Evolutionary conservation across 2,888 invertebrate genomes (phyloP), one percentile per base, ranked within the genome.

Genomic region (Andrena fulva): DNA sequence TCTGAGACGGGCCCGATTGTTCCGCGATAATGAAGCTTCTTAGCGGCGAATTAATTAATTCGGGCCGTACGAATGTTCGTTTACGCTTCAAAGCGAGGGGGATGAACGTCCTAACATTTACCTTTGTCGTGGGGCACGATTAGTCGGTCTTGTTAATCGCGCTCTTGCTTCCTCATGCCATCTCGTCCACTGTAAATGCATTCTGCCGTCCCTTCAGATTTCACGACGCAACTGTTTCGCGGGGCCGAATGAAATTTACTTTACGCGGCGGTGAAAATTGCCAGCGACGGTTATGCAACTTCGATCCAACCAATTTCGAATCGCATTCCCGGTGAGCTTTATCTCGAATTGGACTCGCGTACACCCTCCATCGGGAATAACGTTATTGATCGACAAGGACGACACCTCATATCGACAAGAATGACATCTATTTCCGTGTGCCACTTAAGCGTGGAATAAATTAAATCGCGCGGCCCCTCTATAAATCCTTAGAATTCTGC

Each of bases 381-480:
- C 64, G 82, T 87, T 85, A 85, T 87, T 74, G 74, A 85, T 70
- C 77, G 82, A 86, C 79, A 85, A 85, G 78, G 64, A 71, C 66
- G 82, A 56, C 72, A 80, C 59, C 80, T 87, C 77, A 67, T 70
- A 87, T 80, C 79, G 87, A 71, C 69, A 71, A 87, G 69, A 82
- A 87, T 87, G 87, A 84, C 84, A 85, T 78, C 80, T 67, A 85
- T 87, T 87, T 83, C 77, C 73, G 83, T 31, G 64, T 52, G 79
- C 75, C 87, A 84, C 88, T 89, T 89, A 89, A 89, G 85, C 80
- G 80, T 67, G 68, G 80, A 72, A 84, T 79, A 80, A 89, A 89
- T 89, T 89, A 89, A 89, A 89, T 85, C 81, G 83, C 74, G 64
- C 27, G 56, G 72, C 71, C 24, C 24, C 71, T 80, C 66, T 77